Base-by-base conservation (phyloP, 2,113 vertebrate genomes). In the Cephalopholis sonnerati region DNA sequence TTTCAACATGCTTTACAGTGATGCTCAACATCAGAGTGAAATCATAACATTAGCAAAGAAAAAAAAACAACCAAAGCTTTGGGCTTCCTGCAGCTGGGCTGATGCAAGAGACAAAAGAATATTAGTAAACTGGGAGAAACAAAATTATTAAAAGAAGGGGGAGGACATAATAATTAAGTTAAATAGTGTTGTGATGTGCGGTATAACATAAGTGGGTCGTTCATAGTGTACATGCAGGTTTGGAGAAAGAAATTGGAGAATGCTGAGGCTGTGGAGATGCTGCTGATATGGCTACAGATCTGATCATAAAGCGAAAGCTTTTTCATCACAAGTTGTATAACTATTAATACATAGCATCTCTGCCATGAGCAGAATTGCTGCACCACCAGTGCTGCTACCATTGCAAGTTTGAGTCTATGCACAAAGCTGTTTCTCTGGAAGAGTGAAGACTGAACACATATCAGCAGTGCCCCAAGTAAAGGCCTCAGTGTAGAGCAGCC, bases 151-250 rank as follows among this genome's bases (percentile, higher is more conserved):
- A 86, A 93, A 83, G 79, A 63, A 71, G 72, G 64, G 71, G 48
- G 51, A 65, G 74, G 44, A 59, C n/a, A 84, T 73, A 93, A 81
- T 55, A 88, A 82, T 90, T 39, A 61, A 54, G 84, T 88, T 80
- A 71, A 91, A 90, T 72, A 93, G 93, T 81, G 50, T 61, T 69
- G 89, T 93, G 91, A 65, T 82, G 44, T 88, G 89, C 91, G 88
- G 90, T 92, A 88, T 64, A 91, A 94, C 93, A 91, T 51, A 91
- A 90, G 81, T 91, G 93, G 92, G 84, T 74, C 58, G 54, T 92
- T 91, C 68, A 79, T 44, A 91, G 83, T 89, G 85, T 87, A 94
- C 96, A 96, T 97, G 96, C 97, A 96, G 95, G 94, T 81, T 77
- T 91, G 5, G 59, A 89, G 77, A 91, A 85, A 90, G 87, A 91